Conservation (phyloP, 2,888 invertebrate species). For the Ectemnius lituratus region DNA sequence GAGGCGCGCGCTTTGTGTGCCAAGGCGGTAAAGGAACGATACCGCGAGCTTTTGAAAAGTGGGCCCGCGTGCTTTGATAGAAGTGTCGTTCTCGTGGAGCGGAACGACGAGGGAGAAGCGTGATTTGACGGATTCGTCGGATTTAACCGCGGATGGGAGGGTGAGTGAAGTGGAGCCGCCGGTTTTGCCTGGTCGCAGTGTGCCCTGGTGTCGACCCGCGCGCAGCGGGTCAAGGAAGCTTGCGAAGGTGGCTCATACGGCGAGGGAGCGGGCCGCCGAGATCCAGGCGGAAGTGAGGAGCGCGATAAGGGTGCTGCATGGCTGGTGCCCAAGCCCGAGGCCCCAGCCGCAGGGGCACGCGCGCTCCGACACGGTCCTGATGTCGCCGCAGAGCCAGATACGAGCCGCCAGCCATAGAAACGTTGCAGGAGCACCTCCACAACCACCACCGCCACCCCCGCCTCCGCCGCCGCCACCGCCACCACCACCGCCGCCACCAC, state of each 20-base stretch:
- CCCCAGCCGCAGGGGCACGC: conserved; percentile 54
- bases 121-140: too few species aligned
- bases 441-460: conserved; percentile 53
- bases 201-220: conserved; percentile 8
- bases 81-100: not conserved
- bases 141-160: too few species aligned
- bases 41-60: not conserved
- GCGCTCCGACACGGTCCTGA: conserved; percentile 71
- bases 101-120: too few species aligned
- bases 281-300: conserved; percentile 76
- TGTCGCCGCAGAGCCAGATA: conserved; percentile 75
- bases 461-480: conserved; percentile 76
- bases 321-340: conserved; percentile 73
- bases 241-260: conserved; percentile 75
- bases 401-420: conserved; percentile 55
- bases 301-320: conserved; percentile 75
- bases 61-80: conserved; percentile 5
- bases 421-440: conserved; percentile 44
- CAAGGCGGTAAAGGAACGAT: not conserved
- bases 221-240: conserved; percentile 51
- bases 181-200: conserved; percentile 46
- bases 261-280: conserved; percentile 73
- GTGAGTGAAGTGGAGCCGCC: not conserved
- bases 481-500: conserved; percentile 69
- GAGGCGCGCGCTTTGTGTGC: too few species aligned